Evolutionary conservation across 2,888 invertebrate species (phyloP), one percentile per base, ranked within the genome.

Genomic region (Julus scandinavius): DNA sequence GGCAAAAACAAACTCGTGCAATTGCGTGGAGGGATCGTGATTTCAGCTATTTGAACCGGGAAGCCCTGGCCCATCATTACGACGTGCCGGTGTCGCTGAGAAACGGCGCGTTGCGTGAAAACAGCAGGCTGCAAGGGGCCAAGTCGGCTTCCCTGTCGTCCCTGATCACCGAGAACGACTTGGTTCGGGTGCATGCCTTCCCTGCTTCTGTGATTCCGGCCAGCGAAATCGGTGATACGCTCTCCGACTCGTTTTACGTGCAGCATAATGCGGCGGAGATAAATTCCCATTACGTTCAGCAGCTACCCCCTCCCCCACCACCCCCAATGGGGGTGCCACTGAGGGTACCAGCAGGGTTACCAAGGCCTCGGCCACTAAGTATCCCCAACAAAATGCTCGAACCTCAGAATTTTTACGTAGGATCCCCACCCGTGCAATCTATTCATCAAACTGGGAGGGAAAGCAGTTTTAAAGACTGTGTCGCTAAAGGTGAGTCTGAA

Each of bases 181-280:
- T 87, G 87, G 80, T 87, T 83, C 80, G 45, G 5, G 87, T 80
- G 2, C 87, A 49, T n/a, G 87, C 87, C 5, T 87, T 72, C 45
- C 80, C 80, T 2, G 87, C 87, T 40, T 45, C 87, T 20, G 87
- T 87, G 7, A 87, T 87, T 7, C 87, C 87, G 13, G 87, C 87
- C 4, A 87, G 87, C 45, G 87, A 87, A 29, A 45, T 83, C 7
- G 87, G 87, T 2, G 87, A 87, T 29, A 17, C 87, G 4, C 7
- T 87, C 17, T 58, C 54, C 7, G 87, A 58, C 45, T 87, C 87
- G 58, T 9, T 86, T 86, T 86, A 20, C 49, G 41, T 4, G 4
- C 86, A 20, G 20, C 41, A 9, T n/a, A 45, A n/a, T 13, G 17
- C 7, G 2, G 6, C 9, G 41, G 86, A 86, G 13, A 15, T 86